These are phyloP conservation scores for Apostichopus parvimensis DNA, from an alignment of 35 echinoderm and acorn worm species.

Conservation along the genomic window DNA sequence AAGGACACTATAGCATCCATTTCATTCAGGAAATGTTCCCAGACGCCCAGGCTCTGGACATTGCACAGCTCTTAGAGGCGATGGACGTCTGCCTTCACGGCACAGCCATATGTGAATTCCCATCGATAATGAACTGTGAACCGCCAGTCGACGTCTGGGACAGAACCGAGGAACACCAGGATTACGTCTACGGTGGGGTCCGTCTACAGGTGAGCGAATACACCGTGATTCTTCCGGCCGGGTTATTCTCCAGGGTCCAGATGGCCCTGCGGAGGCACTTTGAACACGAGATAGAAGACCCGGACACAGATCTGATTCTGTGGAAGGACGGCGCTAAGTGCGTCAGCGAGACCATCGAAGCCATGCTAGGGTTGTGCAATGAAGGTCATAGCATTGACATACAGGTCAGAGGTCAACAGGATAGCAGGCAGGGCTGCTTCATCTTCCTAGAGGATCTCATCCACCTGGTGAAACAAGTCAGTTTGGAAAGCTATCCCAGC, in stretches of 20 bases:
- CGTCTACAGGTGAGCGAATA: constrained; percentile 81
- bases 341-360: constrained; percentile 87
- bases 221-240: constrained; percentile 62
- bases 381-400: constrained; percentile 84
- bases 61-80: constrained; percentile 85
- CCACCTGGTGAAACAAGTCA: constrained; percentile 86
- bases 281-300: constrained; percentile 89
- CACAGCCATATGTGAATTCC: constrained; percentile 86
- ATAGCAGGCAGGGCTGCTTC: constrained; percentile 91
- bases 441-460: constrained; percentile 94
- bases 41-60: constrained; percentile 73
- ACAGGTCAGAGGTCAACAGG: constrained; percentile 76
- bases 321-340: constrained; percentile 98
- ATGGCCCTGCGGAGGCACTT: constrained; percentile 86
- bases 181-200: constrained; percentile 88
- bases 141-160: constrained; percentile 87
- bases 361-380: constrained; percentile 74
- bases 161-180: constrained; percentile 73
- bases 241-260: constrained; percentile 84
- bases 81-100: constrained; percentile 95
- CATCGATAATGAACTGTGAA: constrained; percentile 65
- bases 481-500: constrained; percentile 84
- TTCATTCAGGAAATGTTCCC: constrained; percentile 93
- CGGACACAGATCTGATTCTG: constrained; percentile 83
- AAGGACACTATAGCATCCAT: constrained; percentile 93